phyloP scores from a whole-genome alignment of 2,888 invertebrate genomes.

The Stenodera caucasica region DNA sequence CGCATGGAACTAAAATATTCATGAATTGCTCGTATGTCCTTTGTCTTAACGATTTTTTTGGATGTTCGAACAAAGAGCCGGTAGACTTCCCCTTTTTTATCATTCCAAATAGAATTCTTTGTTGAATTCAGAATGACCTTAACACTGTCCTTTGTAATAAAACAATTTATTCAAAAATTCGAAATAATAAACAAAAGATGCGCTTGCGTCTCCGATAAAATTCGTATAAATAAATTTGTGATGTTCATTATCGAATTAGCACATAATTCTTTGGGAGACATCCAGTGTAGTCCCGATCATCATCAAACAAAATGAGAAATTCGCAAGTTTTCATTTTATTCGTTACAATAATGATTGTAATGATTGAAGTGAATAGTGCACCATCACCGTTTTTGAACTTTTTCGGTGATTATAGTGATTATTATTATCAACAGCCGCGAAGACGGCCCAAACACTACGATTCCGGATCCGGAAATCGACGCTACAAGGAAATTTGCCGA shows the following conservation, averaged over 20 bases:
- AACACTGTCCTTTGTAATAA: conserved; percentile 15
- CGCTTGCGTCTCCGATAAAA: conserved; percentile 12
- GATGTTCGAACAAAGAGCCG: not conserved
- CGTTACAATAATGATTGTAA: not conserved
- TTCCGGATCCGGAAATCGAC: conserved; percentile 54
- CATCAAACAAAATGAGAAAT: conserved; percentile 2
- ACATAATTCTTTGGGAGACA: conserved; percentile 7
- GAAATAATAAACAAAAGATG: conserved; percentile 21
- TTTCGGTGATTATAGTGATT: conserved; percentile 13
- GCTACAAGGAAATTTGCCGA: conserved; percentile 71
- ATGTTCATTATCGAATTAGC: not conserved
- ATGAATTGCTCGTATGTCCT: no score
- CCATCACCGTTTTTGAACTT: conserved; percentile 4
- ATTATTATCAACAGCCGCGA: conserved; percentile 4
- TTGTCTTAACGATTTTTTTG: no score
- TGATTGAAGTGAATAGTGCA: conserved; percentile 9
- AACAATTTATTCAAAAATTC: conserved; percentile 21
- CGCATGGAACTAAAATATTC: no score
- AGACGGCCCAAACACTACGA: conserved; percentile 13
- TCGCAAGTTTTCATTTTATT: not conserved
- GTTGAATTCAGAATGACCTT: conserved; percentile 17
- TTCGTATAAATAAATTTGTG: not conserved
- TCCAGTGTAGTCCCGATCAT: conserved; percentile 5
- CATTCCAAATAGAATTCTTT: conserved; percentile 19
- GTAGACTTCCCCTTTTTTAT: conserved; percentile 4